phyloP scores from a whole-genome alignment of 2,888 invertebrate species.

The Epinotia bilunana region DNA sequence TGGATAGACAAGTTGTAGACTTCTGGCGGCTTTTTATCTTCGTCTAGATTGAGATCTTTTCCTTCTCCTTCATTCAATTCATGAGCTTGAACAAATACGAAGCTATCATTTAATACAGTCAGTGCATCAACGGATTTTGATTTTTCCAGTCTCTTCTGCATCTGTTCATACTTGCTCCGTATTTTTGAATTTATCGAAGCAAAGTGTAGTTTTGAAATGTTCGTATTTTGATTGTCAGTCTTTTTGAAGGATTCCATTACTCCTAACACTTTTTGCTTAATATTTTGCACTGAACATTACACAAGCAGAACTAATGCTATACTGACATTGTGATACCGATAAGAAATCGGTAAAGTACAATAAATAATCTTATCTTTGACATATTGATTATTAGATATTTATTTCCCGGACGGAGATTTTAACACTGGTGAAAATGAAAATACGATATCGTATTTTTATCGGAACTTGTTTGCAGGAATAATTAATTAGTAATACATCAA shows the following conservation, averaged over 20 bases:
- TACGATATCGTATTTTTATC: slow-evolving; percentile 9
- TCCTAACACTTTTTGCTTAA: slow-evolving; percentile 33
- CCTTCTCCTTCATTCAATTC: slow-evolving; percentile 54
- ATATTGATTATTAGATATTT: slow-evolving; percentile 68
- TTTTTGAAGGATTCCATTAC: slow-evolving; percentile 58
- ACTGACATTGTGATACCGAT: slow-evolving; percentile 35
- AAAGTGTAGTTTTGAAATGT: slow-evolving; percentile 62
- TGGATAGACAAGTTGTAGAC: slow-evolving; percentile 54
- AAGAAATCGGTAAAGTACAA: slow-evolving; percentile 33
- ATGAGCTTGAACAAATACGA: slow-evolving; percentile 48
- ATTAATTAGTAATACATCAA: not conserved
- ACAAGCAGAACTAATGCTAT: slow-evolving; percentile 5
- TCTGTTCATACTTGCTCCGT: slow-evolving; percentile 72
- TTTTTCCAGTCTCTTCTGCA: slow-evolving; percentile 73
- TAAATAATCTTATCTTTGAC: slow-evolving; percentile 61
- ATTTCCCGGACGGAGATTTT: slow-evolving; percentile 33
- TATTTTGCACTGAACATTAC: slow-evolving; percentile 30
- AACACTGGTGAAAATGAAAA: slow-evolving; percentile 20
- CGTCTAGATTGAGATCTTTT: slow-evolving; percentile 49
- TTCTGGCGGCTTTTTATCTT: slow-evolving; percentile 46
- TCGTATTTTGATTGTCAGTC: slow-evolving; percentile 47
- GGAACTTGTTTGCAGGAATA: not conserved
- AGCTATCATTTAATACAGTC: slow-evolving; percentile 59
- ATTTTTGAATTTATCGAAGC: slow-evolving; percentile 69
- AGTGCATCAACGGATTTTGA: slow-evolving; percentile 72